Conservation (phyloP, 2,113 vertebrate genomes). For the Neolamprologus hecqui region DNA sequence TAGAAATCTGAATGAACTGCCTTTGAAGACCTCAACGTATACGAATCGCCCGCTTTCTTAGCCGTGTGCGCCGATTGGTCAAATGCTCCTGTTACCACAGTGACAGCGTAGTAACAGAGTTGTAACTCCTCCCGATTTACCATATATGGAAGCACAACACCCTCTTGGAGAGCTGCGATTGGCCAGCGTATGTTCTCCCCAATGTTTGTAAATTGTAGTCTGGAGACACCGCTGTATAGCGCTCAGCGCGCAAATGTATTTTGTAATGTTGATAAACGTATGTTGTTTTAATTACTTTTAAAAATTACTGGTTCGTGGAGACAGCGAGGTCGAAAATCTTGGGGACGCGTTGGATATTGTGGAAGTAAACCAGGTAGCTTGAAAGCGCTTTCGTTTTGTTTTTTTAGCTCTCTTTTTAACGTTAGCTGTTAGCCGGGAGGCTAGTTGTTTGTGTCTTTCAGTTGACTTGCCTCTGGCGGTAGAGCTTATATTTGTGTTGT, state of each 20-base stretch:
- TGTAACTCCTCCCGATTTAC: slow-evolving; percentile 53
- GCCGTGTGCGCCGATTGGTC: slow-evolving; percentile 56
- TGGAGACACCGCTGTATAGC: slow-evolving; percentile 28
- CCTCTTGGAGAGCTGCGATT: slow-evolving; percentile 54
- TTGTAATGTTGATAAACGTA: slow-evolving; percentile 37
- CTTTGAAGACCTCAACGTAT: slow-evolving; percentile 57
- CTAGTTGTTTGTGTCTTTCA: slow-evolving; percentile 4
- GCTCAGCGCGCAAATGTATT: slow-evolving; percentile 72
- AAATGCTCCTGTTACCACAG: slow-evolving; percentile 61
- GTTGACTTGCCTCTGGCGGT: background rate
- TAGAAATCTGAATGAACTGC: slow-evolving; percentile 64
- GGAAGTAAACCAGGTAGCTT: slow-evolving; percentile 23
- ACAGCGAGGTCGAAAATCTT: background rate
- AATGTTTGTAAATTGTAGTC: slow-evolving; percentile 69
- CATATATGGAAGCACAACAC: slow-evolving; percentile 45
- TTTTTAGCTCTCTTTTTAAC: background rate
- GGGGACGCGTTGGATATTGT: slow-evolving; percentile 11
- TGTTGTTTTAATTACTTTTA: slow-evolving; percentile 39
- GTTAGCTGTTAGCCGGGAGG: slow-evolving; percentile 45
- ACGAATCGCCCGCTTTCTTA: slow-evolving; percentile 75
- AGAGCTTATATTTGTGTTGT: background rate
- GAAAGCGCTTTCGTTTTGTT: background rate
- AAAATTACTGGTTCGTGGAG: slow-evolving; percentile 12
- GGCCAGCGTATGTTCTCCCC: slow-evolving; percentile 37
- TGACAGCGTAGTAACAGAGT: slow-evolving; percentile 61